Base-by-base conservation (phyloP, 1,140 invertebrate genomes). In the Drosophila melanogaster region DNA sequence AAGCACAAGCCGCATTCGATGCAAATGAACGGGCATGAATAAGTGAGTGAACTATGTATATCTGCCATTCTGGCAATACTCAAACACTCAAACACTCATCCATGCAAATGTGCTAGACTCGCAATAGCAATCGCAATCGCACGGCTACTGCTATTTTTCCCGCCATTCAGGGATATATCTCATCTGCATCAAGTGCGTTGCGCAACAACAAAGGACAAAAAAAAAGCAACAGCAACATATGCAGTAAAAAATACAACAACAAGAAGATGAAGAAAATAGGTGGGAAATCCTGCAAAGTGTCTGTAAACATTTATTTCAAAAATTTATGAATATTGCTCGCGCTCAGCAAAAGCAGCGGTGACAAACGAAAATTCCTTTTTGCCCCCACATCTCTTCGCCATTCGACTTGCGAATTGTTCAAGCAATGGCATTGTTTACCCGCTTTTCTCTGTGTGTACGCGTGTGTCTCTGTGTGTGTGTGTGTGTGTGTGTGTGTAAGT, bases 281-380 rank as follows among this genome's bases (percentile, higher is more conserved):
- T 43, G 35, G 33, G 19, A 81, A 80, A 84, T 81, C 75, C 69
- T 84, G 62, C 62, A 79, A 81, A 81, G 51, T 84, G 79, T 81
- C 69, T 79, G 79, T 81, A 79, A 84, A 79, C 75, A 84, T 79
- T 84, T 84, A 84, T 81, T 75, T 84, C 46, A 75, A 79, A 79
- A 74, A 84, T 64, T 62, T 62, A 74, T 73, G 58, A 74, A 64
- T 74, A 74, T 74, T 55, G 58, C 62, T 50, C 44, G 55, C 46
- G 57, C 43, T 62, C 19, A n/a, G 66, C 66, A 69, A 37, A 55
- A 30, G 44, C 64, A 51, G 60, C 46, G 46, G 46, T 70, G 69
- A 74, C 69, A 62, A 74, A 74, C 69, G 73, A 62, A 43, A 73
- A 61, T 73, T 74, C 51, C 72, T 40, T 40, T 37, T 65, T 8